Evolutionary conservation across 2,797 vertebrate species (phyloP).

Genomic region (Schizopygopsis malacanthus): DNA sequence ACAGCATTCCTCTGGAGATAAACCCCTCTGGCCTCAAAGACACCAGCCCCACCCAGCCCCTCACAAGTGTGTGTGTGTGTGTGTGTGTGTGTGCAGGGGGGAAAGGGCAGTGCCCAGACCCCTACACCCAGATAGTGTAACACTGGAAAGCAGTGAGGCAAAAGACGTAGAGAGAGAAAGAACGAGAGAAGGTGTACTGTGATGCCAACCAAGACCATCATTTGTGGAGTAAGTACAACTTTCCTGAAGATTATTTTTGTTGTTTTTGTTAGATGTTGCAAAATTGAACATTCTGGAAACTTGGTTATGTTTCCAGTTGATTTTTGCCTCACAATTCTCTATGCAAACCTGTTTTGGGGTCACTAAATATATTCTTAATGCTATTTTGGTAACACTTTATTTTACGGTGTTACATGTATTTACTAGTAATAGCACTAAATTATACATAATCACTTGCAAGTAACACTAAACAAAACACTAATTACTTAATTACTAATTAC

Average conservation of each 20-base stretch:
- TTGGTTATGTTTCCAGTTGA: neutral
- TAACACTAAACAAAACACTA: neutral
- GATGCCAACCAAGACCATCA: slow-evolving; percentile 54
- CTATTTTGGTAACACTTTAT: neutral
- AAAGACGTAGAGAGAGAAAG: slow-evolving; percentile 10
- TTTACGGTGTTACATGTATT: neutral
- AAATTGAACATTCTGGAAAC: neutral
- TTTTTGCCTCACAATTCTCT: neutral
- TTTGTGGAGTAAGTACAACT: slow-evolving; percentile 56
- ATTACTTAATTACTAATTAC: no score
- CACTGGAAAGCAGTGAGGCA: slow-evolving; percentile 54
- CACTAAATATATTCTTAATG: neutral
- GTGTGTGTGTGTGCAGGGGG: slow-evolving; percentile 54
- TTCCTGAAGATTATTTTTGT: neutral
- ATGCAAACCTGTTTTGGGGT: neutral
- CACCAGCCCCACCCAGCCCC: slow-evolving; percentile 59
- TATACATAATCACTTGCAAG: neutral
- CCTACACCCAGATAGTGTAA: slow-evolving; percentile 72
- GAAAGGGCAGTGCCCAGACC: slow-evolving; percentile 64
- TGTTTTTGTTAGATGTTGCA: neutral
- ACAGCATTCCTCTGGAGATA: slow-evolving; percentile 82
- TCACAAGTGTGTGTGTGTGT: slow-evolving; percentile 54
- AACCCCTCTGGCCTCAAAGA: slow-evolving; percentile 71
- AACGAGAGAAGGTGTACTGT: slow-evolving; percentile 58
- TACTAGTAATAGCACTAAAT: neutral